Conservation (phyloP, 2,797 vertebrate species). For the Cossypha dichroa region DNA sequence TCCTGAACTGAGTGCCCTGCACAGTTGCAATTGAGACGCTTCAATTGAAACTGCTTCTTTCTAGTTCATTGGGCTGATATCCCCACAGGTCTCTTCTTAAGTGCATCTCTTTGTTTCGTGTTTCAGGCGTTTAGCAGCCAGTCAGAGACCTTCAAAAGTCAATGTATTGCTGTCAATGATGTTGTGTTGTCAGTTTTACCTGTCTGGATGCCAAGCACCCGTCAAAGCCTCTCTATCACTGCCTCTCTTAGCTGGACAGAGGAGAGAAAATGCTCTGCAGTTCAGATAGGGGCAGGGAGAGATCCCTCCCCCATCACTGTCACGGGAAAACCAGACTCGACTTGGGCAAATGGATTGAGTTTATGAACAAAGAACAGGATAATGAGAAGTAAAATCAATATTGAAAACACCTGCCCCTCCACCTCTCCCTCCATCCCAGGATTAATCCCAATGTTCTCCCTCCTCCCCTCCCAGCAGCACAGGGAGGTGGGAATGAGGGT, state of each 20-base stretch:
- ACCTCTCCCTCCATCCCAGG: rapidly evolving
- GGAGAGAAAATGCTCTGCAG: neutral
- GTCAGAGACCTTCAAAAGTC: neutral
- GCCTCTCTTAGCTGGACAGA: neutral
- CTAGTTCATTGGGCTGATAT: neutral
- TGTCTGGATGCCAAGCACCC: neutral
- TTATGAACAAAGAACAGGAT: neutral
- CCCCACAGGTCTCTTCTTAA: neutral
- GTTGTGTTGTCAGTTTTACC: neutral
- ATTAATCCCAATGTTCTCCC: neutral
- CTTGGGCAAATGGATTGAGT: neutral
- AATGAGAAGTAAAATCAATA: neutral
- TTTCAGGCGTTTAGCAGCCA: neutral
- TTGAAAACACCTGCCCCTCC: rapidly evolving
- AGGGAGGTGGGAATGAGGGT: neutral
- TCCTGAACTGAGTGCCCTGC: neutral
- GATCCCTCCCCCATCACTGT: neutral
- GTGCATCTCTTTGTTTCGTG: neutral
- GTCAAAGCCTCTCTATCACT: neutral
- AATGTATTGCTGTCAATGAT: neutral
- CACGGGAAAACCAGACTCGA: rapidly evolving
- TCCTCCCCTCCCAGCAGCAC: neutral
- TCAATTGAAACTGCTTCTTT: neutral
- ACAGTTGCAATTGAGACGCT: neutral
- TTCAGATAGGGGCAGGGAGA: neutral